These are phyloP conservation scores for Pomacea maculata DNA, from an alignment of 1,140 invertebrate genomes.

Conservation along the genomic window DNA sequence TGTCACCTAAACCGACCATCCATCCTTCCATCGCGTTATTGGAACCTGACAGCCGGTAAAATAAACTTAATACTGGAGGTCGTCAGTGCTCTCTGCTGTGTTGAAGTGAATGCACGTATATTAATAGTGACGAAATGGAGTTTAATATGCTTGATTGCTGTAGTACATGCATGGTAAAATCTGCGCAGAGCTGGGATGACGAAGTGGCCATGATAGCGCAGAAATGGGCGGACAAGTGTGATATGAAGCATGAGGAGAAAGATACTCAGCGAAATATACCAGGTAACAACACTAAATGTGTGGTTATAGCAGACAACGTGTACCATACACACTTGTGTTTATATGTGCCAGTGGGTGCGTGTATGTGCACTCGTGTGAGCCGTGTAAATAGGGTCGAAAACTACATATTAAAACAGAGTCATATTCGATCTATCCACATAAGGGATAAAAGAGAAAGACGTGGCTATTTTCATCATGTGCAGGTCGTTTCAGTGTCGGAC, in stretches of 20 bases:
- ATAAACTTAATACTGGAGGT: too few relatives aligned
- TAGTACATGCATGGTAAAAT: neutral
- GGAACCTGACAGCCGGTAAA: neutral
- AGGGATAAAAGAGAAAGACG: too few relatives aligned
- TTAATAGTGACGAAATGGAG: neutral
- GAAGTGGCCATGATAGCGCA: constrained; percentile 46
- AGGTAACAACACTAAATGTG: neutral
- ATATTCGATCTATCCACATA: too few relatives aligned
- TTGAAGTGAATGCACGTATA: neutral
- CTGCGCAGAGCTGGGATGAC: constrained; percentile 37
- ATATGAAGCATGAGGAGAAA: constrained; percentile 25
- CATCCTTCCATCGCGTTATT: too few relatives aligned
- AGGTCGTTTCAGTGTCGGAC: constrained; percentile 41
- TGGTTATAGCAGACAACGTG: neutral
- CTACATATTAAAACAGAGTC: too few relatives aligned
- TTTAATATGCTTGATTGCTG: neutral
- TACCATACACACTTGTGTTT: neutral
- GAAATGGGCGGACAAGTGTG: constrained; percentile 47
- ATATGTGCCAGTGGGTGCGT: too few relatives aligned
- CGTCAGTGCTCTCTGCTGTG: too few relatives aligned
- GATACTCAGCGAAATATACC: constrained; percentile 4
- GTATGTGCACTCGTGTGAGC: too few relatives aligned
- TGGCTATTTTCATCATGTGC: neutral
- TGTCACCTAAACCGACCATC: too few relatives aligned
- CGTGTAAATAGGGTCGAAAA: too few relatives aligned